Evolutionary conservation across 2,113 vertebrate genomes (phyloP).

Genomic region (Xyliphius kryptos): DNA sequence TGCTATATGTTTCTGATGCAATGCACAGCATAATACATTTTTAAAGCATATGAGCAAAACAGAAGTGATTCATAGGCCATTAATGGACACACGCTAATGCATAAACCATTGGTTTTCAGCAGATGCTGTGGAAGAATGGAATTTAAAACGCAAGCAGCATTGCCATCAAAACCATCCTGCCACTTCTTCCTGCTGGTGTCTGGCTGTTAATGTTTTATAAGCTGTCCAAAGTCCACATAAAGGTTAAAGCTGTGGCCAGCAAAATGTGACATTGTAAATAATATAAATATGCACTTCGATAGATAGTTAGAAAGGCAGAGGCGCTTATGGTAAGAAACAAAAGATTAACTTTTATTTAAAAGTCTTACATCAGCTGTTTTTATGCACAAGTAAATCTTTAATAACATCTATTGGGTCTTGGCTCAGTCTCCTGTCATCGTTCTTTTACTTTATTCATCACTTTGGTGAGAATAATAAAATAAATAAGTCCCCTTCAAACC

Average conservation of each 20-base stretch:
- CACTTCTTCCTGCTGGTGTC: slow-evolving; percentile 13
- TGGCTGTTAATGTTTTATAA: slow-evolving; percentile 21
- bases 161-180: background rate
- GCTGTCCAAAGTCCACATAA: slow-evolving; percentile 20
- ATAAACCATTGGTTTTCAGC: background rate
- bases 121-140: background rate
- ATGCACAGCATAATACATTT: background rate
- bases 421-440: slow-evolving; percentile 11
- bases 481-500: slow-evolving; percentile 5
- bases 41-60: background rate
- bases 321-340: slow-evolving; percentile 6
- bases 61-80: background rate
- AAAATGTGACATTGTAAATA: slow-evolving; percentile 19
- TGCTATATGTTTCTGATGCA: background rate
- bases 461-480: slow-evolving; percentile 10
- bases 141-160: background rate
- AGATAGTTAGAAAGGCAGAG: background rate
- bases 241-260: slow-evolving; percentile 3
- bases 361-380: slow-evolving; percentile 35
- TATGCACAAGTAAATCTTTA: slow-evolving; percentile 29
- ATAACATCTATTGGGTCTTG: slow-evolving; percentile 22
- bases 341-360: slow-evolving; percentile 38
- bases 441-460: slow-evolving; percentile 10
- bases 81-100: slow-evolving; percentile 6
- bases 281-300: slow-evolving; percentile 21